Percentiles rank a stretch among this genome's conserved stretches.
Evolutionary conservation across 2,113 vertebrate genomes (phyloP).

Genomic region (Columbina picui): DNA sequence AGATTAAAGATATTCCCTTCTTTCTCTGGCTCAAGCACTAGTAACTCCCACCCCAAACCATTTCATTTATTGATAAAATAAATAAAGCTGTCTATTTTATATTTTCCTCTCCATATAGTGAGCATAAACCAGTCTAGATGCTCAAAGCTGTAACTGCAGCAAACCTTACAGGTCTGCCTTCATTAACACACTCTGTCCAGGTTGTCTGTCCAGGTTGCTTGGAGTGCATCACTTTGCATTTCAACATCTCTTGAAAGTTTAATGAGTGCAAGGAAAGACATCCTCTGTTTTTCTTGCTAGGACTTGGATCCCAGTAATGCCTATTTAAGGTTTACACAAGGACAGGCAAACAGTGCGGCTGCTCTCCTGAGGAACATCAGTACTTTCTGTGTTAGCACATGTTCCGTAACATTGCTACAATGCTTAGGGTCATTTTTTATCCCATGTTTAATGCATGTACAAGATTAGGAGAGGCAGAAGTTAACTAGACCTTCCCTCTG

Average conservation of each 20-base stretch:
- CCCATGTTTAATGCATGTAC: not conserved
- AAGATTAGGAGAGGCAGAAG: not conserved
- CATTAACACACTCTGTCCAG: not conserved
- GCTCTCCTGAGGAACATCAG: not conserved
- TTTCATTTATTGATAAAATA: not conserved
- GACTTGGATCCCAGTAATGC: not conserved
- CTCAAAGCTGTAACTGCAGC: not conserved
- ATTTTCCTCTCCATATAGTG: not conserved
- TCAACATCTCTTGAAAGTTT: not conserved
- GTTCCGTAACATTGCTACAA: not conserved
- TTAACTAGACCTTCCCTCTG: not conserved
- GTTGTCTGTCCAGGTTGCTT: not conserved
- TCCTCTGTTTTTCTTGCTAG: not conserved
- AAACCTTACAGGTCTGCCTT: not conserved
- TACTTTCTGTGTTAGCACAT: not conserved
- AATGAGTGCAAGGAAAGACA: not conserved
- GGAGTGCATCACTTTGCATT: not conserved
- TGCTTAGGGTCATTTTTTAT: not conserved
- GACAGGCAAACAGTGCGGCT: fast-evolving
- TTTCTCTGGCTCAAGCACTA: not conserved
- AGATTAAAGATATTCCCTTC: not conserved
- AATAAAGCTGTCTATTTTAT: not conserved
- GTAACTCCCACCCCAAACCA: not conserved
- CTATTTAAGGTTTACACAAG: not conserved
- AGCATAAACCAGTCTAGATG: not conserved